Base-by-base conservation (phyloP, 2,113 vertebrate genomes). In the Chauna torquata region DNA sequence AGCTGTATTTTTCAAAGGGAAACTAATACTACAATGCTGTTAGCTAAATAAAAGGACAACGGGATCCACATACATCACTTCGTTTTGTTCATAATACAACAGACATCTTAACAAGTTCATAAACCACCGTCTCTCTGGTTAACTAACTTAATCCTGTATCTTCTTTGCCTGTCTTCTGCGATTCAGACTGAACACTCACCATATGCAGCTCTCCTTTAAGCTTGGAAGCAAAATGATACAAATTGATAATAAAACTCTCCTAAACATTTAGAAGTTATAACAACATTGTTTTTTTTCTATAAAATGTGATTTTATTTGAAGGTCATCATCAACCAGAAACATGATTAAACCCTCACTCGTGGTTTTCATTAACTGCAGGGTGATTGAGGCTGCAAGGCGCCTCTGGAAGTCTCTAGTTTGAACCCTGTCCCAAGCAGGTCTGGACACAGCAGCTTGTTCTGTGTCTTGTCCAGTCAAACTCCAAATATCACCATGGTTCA, bases 131-230 rank as follows among this genome's bases (percentile, higher is more conserved):
- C 49, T 62, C 64, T 42, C 36, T 34, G 15, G n/a, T 61, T 42
- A 54, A 34, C 23, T 58, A 52, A 50, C 16, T 55, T 83, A 52
- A 45, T 62, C 27, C 16, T 45, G 9, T 36, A 50, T 18, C 52
- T 7, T 61, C 27, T 50, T 92, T 45, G n/a, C n/a, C 40, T 36
- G 27, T 40, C 23, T 27, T 50, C n/a, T 32, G 40, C 16, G 36
- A 61, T 50, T 72, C 36, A 2, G 1, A n/a, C n/a, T 32, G 32
- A 65, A 77, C 4, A 3, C 20, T 70, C 1, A 0, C 15, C 18
- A 70, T 6, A 54, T 18, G 50, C 6, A 82, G 9, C 49, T 34
- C 34, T 50, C 40, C 40, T 75, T 42, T 30, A 4, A 30, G 22
- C 27, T 54, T 27, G 49, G 25, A 64, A 3, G 6, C 3, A 76